Evolutionary conservation across 2,113 vertebrate genomes (phyloP).

Genomic region (Machaerirhynchus nigripectus): DNA sequence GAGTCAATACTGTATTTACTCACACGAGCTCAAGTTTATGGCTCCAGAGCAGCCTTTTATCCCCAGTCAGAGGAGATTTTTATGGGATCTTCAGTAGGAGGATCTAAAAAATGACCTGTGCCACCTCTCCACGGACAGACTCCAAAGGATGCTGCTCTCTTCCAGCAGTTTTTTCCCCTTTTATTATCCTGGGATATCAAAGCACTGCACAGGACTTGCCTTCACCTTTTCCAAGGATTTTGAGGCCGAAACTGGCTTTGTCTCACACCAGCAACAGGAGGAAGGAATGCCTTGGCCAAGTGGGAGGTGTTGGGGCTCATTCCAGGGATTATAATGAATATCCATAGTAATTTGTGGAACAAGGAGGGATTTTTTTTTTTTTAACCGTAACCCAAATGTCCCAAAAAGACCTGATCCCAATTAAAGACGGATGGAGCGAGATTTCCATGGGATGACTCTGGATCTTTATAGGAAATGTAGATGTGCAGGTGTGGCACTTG

Average conservation of each 20-base stretch:
- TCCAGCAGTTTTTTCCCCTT: neutral
- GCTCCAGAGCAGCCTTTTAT: neutral
- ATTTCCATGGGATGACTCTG: neutral
- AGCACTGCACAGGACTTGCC: accelerated
- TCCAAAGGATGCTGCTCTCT: neutral
- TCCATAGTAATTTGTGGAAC: neutral
- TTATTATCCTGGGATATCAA: neutral
- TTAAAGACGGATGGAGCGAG: neutral
- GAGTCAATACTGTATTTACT: neutral
- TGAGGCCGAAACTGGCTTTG: neutral
- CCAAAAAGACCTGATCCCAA: neutral
- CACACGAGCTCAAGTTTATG: neutral
- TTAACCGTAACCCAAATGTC: no score
- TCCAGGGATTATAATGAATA: neutral
- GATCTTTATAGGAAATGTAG: neutral
- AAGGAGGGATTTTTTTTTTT: neutral
- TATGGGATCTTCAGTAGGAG: neutral
- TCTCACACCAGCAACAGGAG: neutral
- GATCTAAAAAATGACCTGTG: neutral
- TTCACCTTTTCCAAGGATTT: neutral
- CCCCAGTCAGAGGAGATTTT: neutral
- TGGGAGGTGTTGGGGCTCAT: neutral
- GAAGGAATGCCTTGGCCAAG: neutral
- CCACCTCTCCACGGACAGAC: neutral
- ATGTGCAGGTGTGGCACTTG: neutral